Percentiles rank a stretch among this genome's conserved stretches.
Evolutionary conservation across 2,113 vertebrate genomes (phyloP).

Genomic region (Dunckerocampus dactyliophorus): DNA sequence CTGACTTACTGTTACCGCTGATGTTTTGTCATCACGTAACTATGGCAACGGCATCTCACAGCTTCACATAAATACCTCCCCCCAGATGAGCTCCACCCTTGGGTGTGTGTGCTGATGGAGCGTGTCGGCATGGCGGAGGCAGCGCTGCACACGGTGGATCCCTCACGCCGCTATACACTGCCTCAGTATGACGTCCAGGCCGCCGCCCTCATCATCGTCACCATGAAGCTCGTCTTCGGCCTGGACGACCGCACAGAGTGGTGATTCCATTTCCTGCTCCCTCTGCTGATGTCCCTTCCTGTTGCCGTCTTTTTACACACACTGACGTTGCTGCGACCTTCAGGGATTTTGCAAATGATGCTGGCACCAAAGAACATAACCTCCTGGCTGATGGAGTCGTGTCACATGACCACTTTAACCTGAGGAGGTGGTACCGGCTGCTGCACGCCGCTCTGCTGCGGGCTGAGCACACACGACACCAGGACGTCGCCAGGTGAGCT

Average conservation of each 20-base stretch:
- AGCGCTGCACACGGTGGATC: slow-evolving; percentile 71
- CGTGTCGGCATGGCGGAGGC: slow-evolving; percentile 62
- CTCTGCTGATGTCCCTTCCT: neutral
- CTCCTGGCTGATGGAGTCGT: neutral
- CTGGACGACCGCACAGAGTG: slow-evolving; percentile 85
- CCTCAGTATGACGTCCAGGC: slow-evolving; percentile 83
- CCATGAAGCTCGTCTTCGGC: slow-evolving; percentile 84
- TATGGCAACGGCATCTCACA: neutral
- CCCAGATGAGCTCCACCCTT: slow-evolving; percentile 79
- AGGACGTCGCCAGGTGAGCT: slow-evolving; percentile 34
- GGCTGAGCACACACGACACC: slow-evolving; percentile 4
- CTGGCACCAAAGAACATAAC: neutral
- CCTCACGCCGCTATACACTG: slow-evolving; percentile 35
- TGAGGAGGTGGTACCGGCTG: slow-evolving; percentile 54
- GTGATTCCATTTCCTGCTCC: slow-evolving; percentile 53
- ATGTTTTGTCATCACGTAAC: neutral
- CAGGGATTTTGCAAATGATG: neutral
- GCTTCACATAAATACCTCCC: neutral
- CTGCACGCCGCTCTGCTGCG: slow-evolving; percentile 32
- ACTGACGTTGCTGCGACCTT: neutral
- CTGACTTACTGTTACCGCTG: neutral
- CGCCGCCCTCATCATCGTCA: slow-evolving; percentile 78
- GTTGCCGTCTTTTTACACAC: neutral
- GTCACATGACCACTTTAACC: slow-evolving; percentile 29
- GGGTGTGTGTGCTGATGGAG: slow-evolving; percentile 76